A percentile compares a stretch with the other conserved stretches of the same genome.
These are phyloP conservation scores for Heteractis magnifica DNA, from an alignment of 92 coral and sea anemone species.

Conservation along the genomic window DNA sequence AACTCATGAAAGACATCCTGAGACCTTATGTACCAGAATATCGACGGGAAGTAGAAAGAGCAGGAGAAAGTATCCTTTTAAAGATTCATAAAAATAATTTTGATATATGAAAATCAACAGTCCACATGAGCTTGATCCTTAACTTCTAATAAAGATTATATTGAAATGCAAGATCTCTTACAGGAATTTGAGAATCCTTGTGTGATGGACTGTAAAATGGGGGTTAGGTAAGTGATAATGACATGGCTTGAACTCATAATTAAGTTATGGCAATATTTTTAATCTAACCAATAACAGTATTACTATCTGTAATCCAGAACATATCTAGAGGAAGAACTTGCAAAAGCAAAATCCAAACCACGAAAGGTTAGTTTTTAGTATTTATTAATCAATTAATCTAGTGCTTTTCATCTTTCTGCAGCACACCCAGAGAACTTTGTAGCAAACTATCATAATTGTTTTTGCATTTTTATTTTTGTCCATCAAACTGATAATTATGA, in stretches of 20 bases:
- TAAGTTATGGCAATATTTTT: neutral
- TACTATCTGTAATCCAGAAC: constrained; percentile 46
- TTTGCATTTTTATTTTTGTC: no score
- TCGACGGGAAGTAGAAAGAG: constrained; percentile 71
- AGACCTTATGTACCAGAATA: constrained; percentile 95
- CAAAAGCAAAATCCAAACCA: constrained; percentile 79
- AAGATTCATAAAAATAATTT: neutral
- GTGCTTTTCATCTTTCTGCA: no score
- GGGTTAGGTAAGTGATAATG: constrained; percentile 65
- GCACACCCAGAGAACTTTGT: no score
- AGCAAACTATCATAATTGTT: no score
- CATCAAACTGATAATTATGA: no score
- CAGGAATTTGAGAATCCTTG: constrained; percentile 90
- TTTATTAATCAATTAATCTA: no score
- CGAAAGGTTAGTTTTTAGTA: constrained; percentile 60
- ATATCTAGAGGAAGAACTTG: constrained; percentile 90
- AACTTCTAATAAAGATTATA: constrained; percentile 63
- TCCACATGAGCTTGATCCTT: neutral
- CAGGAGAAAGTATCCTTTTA: constrained; percentile 90
- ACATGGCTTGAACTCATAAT: neutral
- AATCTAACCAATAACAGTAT: no score
- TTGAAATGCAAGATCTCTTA: constrained; percentile 93
- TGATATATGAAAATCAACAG: neutral
- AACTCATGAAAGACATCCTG: constrained; percentile 91
- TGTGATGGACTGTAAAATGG: constrained; percentile 99